Evolutionary conservation across 2,888 invertebrate species (phyloP).

Genomic region (Creontiades dilutus): DNA sequence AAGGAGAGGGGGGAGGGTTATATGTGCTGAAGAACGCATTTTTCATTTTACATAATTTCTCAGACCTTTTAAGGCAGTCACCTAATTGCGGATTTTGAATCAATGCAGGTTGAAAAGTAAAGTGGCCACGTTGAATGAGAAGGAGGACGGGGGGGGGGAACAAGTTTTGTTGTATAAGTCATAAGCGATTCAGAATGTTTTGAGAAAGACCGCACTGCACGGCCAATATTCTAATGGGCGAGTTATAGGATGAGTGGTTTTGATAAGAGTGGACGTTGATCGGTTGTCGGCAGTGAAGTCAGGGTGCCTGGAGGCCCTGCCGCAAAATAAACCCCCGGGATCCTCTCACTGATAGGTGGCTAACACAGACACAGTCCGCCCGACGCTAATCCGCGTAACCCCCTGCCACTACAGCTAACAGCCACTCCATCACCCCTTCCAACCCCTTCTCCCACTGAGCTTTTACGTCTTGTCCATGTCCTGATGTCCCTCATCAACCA

Average conservation of each 20-base stretch:
- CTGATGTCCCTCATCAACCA: neutral
- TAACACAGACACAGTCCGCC: neutral
- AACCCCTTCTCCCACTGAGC: neutral
- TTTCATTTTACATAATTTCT: too few relatives aligned
- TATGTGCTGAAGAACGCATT: too few relatives aligned
- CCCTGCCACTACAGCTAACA: neutral
- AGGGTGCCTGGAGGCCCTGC: neutral
- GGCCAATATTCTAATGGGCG: too few relatives aligned
- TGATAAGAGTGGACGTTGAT: neutral
- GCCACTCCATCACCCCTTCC: neutral
- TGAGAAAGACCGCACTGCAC: too few relatives aligned
- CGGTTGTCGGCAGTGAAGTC: slow-evolving; percentile 8
- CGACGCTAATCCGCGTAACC: slow-evolving; percentile 5
- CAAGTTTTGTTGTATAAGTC: too few relatives aligned
- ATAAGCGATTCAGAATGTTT: too few relatives aligned
- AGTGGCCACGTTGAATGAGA: too few relatives aligned
- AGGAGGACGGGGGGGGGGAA: too few relatives aligned
- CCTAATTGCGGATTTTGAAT: too few relatives aligned
- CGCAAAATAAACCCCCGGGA: neutral
- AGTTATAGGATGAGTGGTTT: neutral
- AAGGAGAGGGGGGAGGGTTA: too few relatives aligned
- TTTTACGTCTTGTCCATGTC: neutral
- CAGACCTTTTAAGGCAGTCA: too few relatives aligned
- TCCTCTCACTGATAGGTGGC: slow-evolving; percentile 19
- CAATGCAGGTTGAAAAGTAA: too few relatives aligned